These are phyloP conservation scores for Cranoglanis bouderius DNA, from an alignment of 2,113 vertebrate species.

Conservation along the genomic window DNA sequence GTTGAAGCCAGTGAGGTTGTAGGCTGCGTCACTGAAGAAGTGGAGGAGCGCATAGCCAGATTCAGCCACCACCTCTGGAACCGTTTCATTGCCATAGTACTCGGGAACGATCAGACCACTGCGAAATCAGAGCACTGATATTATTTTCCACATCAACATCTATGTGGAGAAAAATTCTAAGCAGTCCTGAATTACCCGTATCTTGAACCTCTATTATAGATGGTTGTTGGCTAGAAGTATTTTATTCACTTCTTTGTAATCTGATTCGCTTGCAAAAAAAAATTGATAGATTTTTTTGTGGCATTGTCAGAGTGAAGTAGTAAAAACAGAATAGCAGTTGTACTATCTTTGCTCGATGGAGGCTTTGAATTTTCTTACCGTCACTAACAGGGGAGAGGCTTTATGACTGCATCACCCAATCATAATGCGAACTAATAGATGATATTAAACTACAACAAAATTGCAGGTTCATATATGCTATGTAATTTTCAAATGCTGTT, in stretches of 20 bases:
- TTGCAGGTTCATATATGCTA: not conserved
- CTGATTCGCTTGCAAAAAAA: no score
- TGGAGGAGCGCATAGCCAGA: slow-evolving; percentile 91
- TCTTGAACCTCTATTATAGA: no score
- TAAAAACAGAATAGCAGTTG: not conserved
- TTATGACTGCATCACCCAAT: not conserved
- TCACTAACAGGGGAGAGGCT: not conserved
- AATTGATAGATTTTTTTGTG: not conserved
- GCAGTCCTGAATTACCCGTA: not conserved
- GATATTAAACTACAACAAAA: not conserved
- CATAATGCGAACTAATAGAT: no score
- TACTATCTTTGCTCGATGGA: not conserved
- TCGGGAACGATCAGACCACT: slow-evolving; percentile 96
- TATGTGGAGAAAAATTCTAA: not conserved
- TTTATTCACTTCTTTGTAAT: no score
- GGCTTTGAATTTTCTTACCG: not conserved
- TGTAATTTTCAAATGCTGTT: not conserved
- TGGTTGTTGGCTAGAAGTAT: no score
- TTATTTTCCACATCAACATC: not conserved
- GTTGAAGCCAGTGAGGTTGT: slow-evolving; percentile 98
- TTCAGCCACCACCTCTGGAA: slow-evolving; percentile 89
- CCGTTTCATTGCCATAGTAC: slow-evolving; percentile 86
- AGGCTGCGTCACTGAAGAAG: slow-evolving; percentile 98
- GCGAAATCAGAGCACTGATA: slow-evolving; percentile 40
- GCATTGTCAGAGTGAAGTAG: not conserved